Conservation (phyloP, 1,140 invertebrate species). For the Cryptotermes secundus region DNA sequence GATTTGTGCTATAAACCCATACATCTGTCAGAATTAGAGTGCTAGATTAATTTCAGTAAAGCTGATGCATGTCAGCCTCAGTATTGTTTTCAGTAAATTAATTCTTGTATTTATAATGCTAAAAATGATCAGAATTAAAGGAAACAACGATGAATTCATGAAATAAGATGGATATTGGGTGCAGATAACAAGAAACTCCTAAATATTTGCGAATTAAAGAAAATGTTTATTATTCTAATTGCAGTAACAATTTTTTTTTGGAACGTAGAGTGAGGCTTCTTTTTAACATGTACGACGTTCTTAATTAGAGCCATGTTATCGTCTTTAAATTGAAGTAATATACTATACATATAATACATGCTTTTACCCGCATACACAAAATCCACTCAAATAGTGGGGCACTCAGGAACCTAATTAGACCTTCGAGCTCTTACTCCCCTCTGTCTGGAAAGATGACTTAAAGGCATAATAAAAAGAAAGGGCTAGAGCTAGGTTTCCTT, state of each 20-base stretch:
- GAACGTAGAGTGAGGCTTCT: neutral
- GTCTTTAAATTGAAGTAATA: neutral
- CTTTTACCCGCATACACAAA: neutral
- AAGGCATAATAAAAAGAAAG: neutral
- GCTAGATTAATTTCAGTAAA: too few relatives aligned
- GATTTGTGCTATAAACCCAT: too few relatives aligned
- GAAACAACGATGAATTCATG: too few relatives aligned
- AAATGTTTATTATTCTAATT: neutral
- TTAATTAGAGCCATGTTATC: neutral
- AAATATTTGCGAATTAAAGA: neutral
- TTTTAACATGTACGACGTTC: neutral
- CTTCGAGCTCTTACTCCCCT: neutral
- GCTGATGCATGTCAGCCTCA: too few relatives aligned
- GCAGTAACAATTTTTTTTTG: neutral
- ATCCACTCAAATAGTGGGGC: neutral
- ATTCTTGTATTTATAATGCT: too few relatives aligned
- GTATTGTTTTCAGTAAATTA: too few relatives aligned
- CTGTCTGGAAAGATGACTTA: neutral
- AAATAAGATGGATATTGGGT: too few relatives aligned
- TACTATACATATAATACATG: neutral
- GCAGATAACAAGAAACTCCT: too few relatives aligned
- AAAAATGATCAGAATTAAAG: too few relatives aligned
- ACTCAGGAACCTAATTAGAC: neutral
- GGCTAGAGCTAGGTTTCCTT: neutral
- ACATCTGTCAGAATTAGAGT: too few relatives aligned